These are phyloP conservation scores for Neodiprion virginianus DNA, from an alignment of 1,140 invertebrate genomes.

Conservation along the genomic window DNA sequence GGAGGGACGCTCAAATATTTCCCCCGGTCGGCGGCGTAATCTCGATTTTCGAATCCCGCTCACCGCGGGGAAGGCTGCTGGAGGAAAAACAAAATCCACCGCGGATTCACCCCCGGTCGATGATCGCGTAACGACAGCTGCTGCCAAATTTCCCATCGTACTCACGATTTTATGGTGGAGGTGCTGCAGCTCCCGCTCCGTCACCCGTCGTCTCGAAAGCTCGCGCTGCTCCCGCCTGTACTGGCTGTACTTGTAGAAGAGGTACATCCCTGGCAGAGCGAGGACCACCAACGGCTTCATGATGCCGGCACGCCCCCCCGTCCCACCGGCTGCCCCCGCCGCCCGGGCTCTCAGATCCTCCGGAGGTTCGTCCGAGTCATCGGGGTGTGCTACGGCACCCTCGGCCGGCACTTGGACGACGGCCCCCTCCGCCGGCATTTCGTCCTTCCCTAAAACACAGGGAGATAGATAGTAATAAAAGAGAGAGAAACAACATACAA, in stretches of 20 bases:
- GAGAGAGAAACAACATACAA: neutral
- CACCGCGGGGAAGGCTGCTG: neutral
- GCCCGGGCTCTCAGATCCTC: slow-evolving; percentile 45
- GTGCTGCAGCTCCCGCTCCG: slow-evolving; percentile 83
- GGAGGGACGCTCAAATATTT: neutral
- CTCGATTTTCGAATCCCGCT: neutral
- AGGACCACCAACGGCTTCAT: slow-evolving; percentile 83
- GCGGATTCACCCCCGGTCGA: too few species aligned
- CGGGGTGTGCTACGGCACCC: slow-evolving; percentile 37
- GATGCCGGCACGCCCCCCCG: slow-evolving; percentile 66
- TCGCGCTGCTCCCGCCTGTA: slow-evolving; percentile 84
- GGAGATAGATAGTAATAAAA: neutral
- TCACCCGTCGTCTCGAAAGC: slow-evolving; percentile 78
- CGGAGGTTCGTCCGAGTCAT: slow-evolving; percentile 53
- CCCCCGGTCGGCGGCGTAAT: neutral
- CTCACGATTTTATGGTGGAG: slow-evolving; percentile 92
- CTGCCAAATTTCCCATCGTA: slow-evolving; percentile 40
- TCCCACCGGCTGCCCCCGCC: slow-evolving; percentile 60
- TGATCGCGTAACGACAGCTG: neutral
- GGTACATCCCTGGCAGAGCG: slow-evolving; percentile 85
- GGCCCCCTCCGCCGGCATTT: slow-evolving; percentile 50
- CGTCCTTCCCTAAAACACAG: slow-evolving; percentile 10
- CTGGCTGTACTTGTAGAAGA: slow-evolving; percentile 89
- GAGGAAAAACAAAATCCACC: neutral
- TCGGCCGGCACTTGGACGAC: slow-evolving; percentile 45